Base-by-base conservation (phyloP, 2,797 vertebrate genomes). In the Gorsachius magnificus region DNA sequence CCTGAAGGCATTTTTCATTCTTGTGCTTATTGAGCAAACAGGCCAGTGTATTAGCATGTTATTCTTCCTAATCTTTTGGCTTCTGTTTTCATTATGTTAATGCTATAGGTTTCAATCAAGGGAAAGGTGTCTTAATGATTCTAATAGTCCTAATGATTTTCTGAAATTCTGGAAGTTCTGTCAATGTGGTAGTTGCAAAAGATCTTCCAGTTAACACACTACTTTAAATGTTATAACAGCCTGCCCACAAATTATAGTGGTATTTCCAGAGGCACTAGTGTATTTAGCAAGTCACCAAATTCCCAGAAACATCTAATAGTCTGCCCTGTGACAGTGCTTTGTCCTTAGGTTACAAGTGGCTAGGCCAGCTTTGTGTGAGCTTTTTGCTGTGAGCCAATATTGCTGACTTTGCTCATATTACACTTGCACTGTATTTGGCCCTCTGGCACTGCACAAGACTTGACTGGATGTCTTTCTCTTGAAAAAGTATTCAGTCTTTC, bases 11-110 rank as follows among this genome's bases (percentile, higher is more conserved):
- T 58, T 89, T 95, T 71, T 63, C 8, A 9, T 86, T 60, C 57
- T 57, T 72, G 2, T 68, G 78, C 80, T 93, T 50, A 65, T 68
- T 89, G 69, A 96, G 90, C 63, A 94, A 93, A 96, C 13, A 92
- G 72, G 68, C 41, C 50, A 33, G 17, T 57, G 63, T 53, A 71
- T 89, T 88, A 81, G 66, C 88, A 25, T 21, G 24, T 78, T 94
- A 11, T 35, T 60, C 64, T 43, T 38, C 28, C 70, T 56, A 33
- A 35, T 53, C 48, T 63, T 31, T 29, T 31, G 65, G 58, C 58
- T 87, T 41, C 68, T 81, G n/a, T 21, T 87, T 84, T 20, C 66
- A 24, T 83, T 64, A 10, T 21, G 13, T 60, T 51, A 51, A 33
- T 53, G 36, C 16, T 45, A 28, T 41, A 29, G 13, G 3, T 87